Percentiles rank a stretch among this genome's conserved stretches.
phyloP scores from a whole-genome alignment of 2,888 invertebrate species.

The Polylopha cassiicola region DNA sequence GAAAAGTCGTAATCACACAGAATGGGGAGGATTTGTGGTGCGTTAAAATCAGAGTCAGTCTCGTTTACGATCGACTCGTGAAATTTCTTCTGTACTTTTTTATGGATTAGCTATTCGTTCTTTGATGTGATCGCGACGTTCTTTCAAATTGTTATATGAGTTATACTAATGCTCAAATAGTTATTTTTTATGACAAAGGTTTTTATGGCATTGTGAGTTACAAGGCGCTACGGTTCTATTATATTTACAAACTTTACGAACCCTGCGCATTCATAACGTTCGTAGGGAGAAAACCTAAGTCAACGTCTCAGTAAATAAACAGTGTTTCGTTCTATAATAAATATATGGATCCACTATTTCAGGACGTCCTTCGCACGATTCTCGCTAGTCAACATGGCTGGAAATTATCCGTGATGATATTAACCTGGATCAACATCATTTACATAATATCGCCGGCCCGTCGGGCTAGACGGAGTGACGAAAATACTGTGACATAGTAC shows the following conservation, averaged over 20 bases:
- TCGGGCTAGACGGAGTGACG: slow-evolving; percentile 11
- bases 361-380: slow-evolving; percentile 69
- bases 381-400: slow-evolving; percentile 58
- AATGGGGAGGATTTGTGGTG: slow-evolving; percentile 44
- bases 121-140: slow-evolving; percentile 16
- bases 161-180: slow-evolving; percentile 1
- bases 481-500: slow-evolving; percentile 11
- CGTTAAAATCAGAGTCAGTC: slow-evolving; percentile 48
- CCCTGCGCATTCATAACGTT: slow-evolving; percentile 16
- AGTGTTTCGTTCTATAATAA: slow-evolving; percentile 59
- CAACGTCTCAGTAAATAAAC: slow-evolving; percentile 31
- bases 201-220: no score
- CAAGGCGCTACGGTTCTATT: slow-evolving; percentile 39
- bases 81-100: slow-evolving; percentile 16
- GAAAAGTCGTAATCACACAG: slow-evolving; percentile 57
- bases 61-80: slow-evolving; percentile 37
- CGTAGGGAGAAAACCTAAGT: slow-evolving; percentile 6
- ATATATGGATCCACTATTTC: slow-evolving; percentile 59
- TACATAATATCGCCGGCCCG: slow-evolving; percentile 37
- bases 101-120: slow-evolving; percentile 23
- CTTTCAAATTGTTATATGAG: slow-evolving; percentile 6
- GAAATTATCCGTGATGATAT: slow-evolving; percentile 55
- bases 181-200: no score
- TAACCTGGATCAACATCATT: slow-evolving; percentile 50
- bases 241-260: slow-evolving; percentile 29